Conservation (phyloP, 2,113 vertebrate genomes). For the Amia ocellicauda region DNA sequence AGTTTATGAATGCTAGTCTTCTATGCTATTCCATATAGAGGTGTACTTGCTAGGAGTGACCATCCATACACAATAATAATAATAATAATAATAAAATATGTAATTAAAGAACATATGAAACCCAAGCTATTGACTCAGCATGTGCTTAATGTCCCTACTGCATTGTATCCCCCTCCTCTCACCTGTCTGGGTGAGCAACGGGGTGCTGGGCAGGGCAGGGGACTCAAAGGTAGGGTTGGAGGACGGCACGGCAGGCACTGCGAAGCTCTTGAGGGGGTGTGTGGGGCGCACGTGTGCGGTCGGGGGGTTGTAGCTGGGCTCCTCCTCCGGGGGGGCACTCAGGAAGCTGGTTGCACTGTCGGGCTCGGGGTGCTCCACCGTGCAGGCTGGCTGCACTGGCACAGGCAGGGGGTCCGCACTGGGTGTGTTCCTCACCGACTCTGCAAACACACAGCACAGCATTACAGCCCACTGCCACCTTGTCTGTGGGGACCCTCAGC, state of each 20-base stretch:
- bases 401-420: constrained; percentile 84
- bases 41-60: no score
- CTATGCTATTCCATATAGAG: no score
- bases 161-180: constrained; percentile 9
- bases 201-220: constrained; percentile 82
- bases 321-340: constrained; percentile 82
- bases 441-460: constrained; percentile 52
- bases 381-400: constrained; percentile 72
- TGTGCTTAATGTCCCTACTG: not conserved
- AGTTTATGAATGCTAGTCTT: no score
- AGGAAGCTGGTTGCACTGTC: constrained; percentile 78
- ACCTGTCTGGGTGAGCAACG: constrained; percentile 89
- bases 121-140: not conserved
- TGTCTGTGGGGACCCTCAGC: no score
- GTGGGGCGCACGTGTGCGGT: constrained; percentile 84
- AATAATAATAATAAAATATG: no score
- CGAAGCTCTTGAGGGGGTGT: constrained; percentile 94
- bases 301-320: constrained; percentile 75
- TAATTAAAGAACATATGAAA: not conserved
- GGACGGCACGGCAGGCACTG: constrained; percentile 77
- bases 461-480: constrained; percentile 19
- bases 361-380: constrained; percentile 78
- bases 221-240: constrained; percentile 70
- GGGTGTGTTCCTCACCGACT: constrained; percentile 90
- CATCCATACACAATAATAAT: no score